phyloP scores from a whole-genome alignment of 2,888 invertebrate species.

The Tenodera sinensis region DNA sequence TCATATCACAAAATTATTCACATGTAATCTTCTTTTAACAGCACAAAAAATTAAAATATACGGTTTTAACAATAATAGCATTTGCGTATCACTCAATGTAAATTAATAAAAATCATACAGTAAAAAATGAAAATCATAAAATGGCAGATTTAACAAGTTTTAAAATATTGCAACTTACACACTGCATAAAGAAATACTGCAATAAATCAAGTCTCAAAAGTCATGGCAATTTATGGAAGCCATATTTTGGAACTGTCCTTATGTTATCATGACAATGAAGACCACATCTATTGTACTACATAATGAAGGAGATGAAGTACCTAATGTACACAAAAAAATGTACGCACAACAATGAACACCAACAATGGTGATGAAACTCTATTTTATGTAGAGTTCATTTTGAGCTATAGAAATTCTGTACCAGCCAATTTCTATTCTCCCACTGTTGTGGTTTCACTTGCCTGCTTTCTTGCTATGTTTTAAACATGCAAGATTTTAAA shows the following conservation, averaged over 20 bases:
- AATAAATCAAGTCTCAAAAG: conserved; percentile 1
- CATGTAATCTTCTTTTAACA: conserved; percentile 19
- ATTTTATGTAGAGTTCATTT: neutral
- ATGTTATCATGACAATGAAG: neutral
- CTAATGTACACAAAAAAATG: neutral
- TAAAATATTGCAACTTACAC: neutral
- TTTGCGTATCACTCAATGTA: conserved; percentile 11
- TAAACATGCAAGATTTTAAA: neutral
- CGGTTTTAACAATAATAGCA: conserved; percentile 12
- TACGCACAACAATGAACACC: neutral
- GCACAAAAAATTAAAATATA: conserved; percentile 19
- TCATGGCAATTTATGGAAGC: neutral
- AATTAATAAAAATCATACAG: neutral
- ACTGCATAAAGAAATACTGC: conserved; percentile 1
- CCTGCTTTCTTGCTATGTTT: neutral
- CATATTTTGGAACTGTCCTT: neutral
- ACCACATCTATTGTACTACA: conserved; percentile 6
- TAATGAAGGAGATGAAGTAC: neutral
- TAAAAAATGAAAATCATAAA: conserved; percentile 3
- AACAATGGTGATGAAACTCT: neutral
- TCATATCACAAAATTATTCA: conserved; percentile 25
- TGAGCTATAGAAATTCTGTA: neutral
- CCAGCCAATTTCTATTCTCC: neutral
- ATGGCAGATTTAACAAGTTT: neutral
- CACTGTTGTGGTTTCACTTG: neutral